A percentile compares a stretch with the other conserved stretches of the same genome.
These are phyloP conservation scores for Scolopax bukidnonensis DNA, from an alignment of 2,797 vertebrate species.

Conservation along the genomic window DNA sequence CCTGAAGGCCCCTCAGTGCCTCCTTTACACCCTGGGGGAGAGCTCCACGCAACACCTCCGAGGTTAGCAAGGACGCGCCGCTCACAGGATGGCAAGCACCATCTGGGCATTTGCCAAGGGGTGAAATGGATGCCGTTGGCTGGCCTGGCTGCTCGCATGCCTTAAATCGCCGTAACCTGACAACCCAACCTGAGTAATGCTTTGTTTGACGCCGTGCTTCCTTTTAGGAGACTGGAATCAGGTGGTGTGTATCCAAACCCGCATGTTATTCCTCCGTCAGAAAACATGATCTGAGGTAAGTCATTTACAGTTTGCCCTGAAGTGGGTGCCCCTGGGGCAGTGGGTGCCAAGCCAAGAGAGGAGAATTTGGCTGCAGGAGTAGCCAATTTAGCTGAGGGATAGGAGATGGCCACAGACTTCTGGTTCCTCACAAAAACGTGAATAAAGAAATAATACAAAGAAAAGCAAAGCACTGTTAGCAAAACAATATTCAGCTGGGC, in stretches of 20 bases:
- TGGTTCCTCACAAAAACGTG: not conserved
- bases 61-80: not conserved
- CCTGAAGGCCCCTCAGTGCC: not conserved
- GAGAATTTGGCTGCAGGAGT: not conserved
- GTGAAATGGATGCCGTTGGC: conserved; percentile 8
- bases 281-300: not conserved
- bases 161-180: not conserved
- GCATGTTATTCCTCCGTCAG: not conserved
- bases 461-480: not conserved
- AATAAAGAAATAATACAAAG: not conserved
- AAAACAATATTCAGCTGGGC: not conserved
- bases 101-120: not conserved
- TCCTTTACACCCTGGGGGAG: not conserved
- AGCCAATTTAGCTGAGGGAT: not conserved
- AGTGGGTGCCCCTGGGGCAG: not conserved
- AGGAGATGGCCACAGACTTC: not conserved
- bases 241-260: not conserved
- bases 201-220: not conserved
- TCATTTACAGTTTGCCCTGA: not conserved
- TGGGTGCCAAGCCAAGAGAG: not conserved
- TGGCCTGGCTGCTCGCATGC: not conserved
- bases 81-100: not conserved
- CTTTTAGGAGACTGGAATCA: not conserved
- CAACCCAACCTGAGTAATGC: not conserved
- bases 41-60: rapidly evolving